These are phyloP conservation scores for Caradrina clavipalpis DNA, from an alignment of 2,888 invertebrate species.

Conservation along the genomic window DNA sequence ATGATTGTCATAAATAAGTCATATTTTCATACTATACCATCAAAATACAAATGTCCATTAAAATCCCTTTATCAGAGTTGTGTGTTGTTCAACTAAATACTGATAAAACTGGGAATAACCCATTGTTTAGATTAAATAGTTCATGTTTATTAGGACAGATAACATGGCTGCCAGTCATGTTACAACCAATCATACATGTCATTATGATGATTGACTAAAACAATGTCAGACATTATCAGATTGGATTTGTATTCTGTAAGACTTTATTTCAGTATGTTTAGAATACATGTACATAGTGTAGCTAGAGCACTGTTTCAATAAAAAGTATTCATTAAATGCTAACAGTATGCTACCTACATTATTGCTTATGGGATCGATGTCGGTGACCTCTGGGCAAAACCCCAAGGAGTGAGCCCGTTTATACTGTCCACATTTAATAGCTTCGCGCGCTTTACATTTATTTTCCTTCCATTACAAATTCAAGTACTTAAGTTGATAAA, in stretches of 20 bases:
- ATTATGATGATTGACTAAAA: not conserved
- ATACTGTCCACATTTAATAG: conserved; percentile 8
- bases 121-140: conserved; percentile 28
- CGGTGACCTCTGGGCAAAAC: conserved; percentile 42
- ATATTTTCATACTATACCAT: conserved; percentile 3
- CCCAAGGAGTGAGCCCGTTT: conserved; percentile 28
- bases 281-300: not conserved
- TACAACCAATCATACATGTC: not conserved
- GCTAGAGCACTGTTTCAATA: not conserved
- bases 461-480: conserved; percentile 32
- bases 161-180: conserved; percentile 13
- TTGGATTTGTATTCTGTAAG: not conserved
- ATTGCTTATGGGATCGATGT: conserved; percentile 31
- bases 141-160: conserved; percentile 26
- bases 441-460: not conserved
- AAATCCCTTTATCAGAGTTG: conserved; percentile 34
- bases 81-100: conserved; percentile 24
- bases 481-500: conserved; percentile 11
- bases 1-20: not conserved
- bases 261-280: not conserved
- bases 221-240: not conserved
- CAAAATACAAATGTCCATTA: conserved; percentile 30
- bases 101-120: conserved; percentile 49
- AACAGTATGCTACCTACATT: conserved; percentile 5
- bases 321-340: not conserved